Evolutionary conservation across 2,113 vertebrate genomes (phyloP), one percentile per base, ranked within the genome.

Genomic region (Neotragus moschatus): DNA sequence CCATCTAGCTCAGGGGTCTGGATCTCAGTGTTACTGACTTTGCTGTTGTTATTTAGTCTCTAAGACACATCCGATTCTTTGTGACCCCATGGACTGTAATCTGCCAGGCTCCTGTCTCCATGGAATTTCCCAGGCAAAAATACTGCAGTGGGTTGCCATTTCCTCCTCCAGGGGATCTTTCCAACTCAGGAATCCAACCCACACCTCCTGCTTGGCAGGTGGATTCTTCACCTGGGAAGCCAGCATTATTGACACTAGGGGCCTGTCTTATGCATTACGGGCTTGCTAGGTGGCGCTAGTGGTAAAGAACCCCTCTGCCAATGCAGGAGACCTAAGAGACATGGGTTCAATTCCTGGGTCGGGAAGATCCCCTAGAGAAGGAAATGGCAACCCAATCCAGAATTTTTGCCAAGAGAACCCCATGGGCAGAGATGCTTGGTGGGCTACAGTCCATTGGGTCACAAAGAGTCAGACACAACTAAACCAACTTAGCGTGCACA

Each of bases 401-500:
- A 73, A 39, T 73, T 73, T 39, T 39, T 73, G 66, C 66, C 66
- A 39, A 73, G 66, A 73, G 66, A 39, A 39, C 39, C 66, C n/a
- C 10, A 25, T 39, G 36, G n/a, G 21, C 66, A 39, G n/a, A 39
- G 36, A 39, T 25, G 36, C 36, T 39, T 25, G 66, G 19, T 73
- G 66, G n/a, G 10, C n/a, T 73, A 73, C 10, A 39, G 66, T 39
- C 66, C 66, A 25, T 3, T 39, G 10, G 0, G 10, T 73, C 36
- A 73, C 66, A 73, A 70, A 70, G 66, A 73, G 66, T 39, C 66
- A 73, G 66, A 73, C 21, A 13, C 1, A 36, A 73, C 36, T 73
- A 21, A 39, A 39, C 19, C 0, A 0, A 39, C 66, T 39, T 3
- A 25, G 10, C 5, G 5, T 51, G 47, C 17, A 80, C n/a, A 6